A percentile compares a stretch with the other conserved stretches of the same genome.
Conservation (phyloP, 2,888 invertebrate species). For the Amblyteles armatorius region DNA sequence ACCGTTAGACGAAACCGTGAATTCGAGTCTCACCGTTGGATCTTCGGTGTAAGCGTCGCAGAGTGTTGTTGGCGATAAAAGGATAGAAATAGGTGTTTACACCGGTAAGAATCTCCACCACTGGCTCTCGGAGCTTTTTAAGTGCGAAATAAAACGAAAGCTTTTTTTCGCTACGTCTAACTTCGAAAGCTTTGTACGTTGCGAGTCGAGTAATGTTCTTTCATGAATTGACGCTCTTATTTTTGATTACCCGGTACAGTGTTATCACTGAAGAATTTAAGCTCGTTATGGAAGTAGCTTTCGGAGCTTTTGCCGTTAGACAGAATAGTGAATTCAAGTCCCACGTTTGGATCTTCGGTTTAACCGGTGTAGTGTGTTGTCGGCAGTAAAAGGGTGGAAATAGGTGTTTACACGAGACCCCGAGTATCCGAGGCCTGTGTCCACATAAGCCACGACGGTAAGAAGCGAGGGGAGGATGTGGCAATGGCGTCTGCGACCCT, state of each 20-base stretch:
- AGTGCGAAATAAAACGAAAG: not conserved
- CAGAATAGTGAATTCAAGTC: not conserved
- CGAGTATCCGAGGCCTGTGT: slow-evolving; percentile 3
- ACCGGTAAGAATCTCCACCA: not conserved
- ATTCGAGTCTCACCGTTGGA: not conserved
- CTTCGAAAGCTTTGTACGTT: not conserved
- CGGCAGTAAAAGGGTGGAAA: slow-evolving; percentile 24
- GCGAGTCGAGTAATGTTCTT: not conserved
- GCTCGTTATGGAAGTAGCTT: not conserved
- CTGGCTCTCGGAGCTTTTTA: not conserved
- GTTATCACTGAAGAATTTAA: not conserved
- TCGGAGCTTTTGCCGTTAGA: not conserved
- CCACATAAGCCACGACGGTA: slow-evolving; percentile 14
- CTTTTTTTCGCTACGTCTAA: not conserved
- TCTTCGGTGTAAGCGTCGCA: not conserved
- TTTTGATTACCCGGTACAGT: not conserved
- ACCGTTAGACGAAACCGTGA: not conserved
- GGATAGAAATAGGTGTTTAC: slow-evolving; percentile 26
- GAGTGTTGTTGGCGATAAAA: slow-evolving; percentile 6
- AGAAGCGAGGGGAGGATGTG: not conserved
- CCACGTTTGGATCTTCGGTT: not conserved
- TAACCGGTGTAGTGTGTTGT: slow-evolving; percentile 4
- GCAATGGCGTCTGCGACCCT: slow-evolving; percentile 9
- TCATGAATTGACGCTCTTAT: not conserved
- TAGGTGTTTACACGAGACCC: slow-evolving; percentile 24